phyloP scores from a whole-genome alignment of 2,888 invertebrate species.

The Tineola bisselliella region DNA sequence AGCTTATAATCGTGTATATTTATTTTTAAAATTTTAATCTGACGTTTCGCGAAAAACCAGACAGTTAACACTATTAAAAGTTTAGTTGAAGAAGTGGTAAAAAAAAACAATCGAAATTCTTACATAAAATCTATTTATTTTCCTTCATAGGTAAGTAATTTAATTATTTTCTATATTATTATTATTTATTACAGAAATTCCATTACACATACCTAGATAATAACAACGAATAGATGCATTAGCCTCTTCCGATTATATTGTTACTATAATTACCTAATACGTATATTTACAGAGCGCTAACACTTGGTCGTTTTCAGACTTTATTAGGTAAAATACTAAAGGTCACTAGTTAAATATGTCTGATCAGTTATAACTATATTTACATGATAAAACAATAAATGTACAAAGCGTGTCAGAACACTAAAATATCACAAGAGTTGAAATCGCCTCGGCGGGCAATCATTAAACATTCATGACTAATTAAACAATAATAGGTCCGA shows the following conservation, averaged over 20 bases:
- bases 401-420: background rate
- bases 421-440: conserved; percentile 6
- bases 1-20: too few relatives aligned
- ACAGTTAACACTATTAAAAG: too few relatives aligned
- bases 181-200: background rate
- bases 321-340: conserved; percentile 25
- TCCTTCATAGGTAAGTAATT: background rate
- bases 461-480: background rate
- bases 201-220: conserved; percentile 21
- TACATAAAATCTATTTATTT: conserved; percentile 5
- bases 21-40: too few relatives aligned
- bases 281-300: conserved; percentile 53
- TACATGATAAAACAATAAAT: background rate
- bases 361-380: background rate
- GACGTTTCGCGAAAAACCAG: too few relatives aligned
- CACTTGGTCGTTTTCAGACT: conserved; percentile 66
- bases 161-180: background rate
- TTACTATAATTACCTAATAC: conserved; percentile 20
- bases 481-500: background rate
- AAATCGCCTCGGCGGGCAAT: background rate
- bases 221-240: conserved; percentile 46
- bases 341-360: background rate
- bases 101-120: background rate
- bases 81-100: too few relatives aligned
- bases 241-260: conserved; percentile 19